Evolutionary conservation across 2,888 invertebrate species (phyloP), one percentile per base, ranked within the genome.

Genomic region (Macroteleia sp.): DNA sequence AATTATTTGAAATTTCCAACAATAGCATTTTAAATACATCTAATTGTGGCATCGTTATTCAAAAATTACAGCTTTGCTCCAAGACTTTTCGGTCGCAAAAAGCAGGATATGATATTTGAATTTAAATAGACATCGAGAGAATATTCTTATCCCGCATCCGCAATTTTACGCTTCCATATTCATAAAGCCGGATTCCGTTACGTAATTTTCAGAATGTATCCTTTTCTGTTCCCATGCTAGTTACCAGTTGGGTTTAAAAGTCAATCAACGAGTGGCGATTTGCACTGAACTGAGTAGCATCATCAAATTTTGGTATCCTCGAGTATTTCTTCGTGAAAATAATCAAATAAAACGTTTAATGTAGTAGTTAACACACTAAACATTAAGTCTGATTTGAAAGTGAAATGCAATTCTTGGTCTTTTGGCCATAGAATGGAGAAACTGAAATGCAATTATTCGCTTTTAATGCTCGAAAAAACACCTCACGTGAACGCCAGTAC

Each of bases 21-120:
- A n/a, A n/a, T n/a, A n/a, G n/a, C n/a, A n/a, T n/a, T n/a, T n/a
- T n/a, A n/a, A n/a, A n/a, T n/a, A n/a, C n/a, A n/a, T n/a, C n/a
- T n/a, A n/a, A n/a, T n/a, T n/a, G n/a, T n/a, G n/a, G n/a, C n/a
- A n/a, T n/a, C n/a, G n/a, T n/a, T n/a, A n/a, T n/a, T n/a, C n/a
- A 42, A 25, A 59, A 46, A 46, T 20, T 12, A 16, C 14, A 34
- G 32, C 46, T 46, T 42, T 8, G 41, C 32, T 25, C 5, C 44
- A 46, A 19, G 34, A 22, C n/a, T n/a, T n/a, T n/a, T n/a, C n/a
- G n/a, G n/a, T n/a, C n/a, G n/a, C n/a, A n/a, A n/a, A n/a, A n/a
- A n/a, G n/a, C n/a, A n/a, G n/a, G n/a, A n/a, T 57, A 50, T 64
- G 48, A 66, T 54, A 74, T 74, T 74, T 66, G 66, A 74, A 74